Evolutionary conservation across 2,113 vertebrate species (phyloP).

Genomic region (Dromaius novaehollandiae): DNA sequence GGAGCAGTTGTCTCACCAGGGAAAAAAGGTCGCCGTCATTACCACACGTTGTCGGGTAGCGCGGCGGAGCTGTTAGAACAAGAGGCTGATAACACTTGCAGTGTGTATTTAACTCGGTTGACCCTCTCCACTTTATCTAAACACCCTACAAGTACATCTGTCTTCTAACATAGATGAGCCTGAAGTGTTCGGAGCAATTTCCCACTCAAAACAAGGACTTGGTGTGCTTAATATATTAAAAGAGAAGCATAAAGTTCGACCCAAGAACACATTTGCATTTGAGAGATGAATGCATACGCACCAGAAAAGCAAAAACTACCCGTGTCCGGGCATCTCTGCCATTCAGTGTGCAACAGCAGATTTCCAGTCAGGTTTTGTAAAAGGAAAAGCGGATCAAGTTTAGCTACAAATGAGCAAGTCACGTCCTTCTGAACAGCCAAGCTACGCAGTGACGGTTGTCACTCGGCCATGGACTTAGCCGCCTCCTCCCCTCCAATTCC

Average conservation of each 20-base stretch:
- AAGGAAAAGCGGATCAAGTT: not conserved
- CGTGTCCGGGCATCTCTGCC: not conserved
- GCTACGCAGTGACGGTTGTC: fast-evolving
- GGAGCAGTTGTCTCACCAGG: not conserved
- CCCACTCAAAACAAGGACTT: not conserved
- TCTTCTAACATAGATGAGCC: not conserved
- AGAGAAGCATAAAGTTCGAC: not conserved
- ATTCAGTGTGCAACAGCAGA: not conserved
- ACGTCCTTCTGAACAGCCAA: not conserved
- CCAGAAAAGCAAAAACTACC: not conserved
- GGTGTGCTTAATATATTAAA: not conserved
- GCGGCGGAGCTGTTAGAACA: not conserved
- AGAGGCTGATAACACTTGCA: not conserved
- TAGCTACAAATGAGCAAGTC: fast-evolving
- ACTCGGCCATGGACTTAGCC: not conserved
- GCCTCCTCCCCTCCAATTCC: not conserved
- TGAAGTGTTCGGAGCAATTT: not conserved
- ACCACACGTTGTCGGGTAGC: fast-evolving
- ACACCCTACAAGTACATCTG: not conserved
- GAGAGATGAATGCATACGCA: not conserved
- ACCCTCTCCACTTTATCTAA: conserved; percentile 1
- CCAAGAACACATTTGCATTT: not conserved
- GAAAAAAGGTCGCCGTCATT: not conserved
- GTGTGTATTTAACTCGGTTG: not conserved
- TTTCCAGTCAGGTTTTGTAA: fast-evolving